Base-by-base conservation (phyloP, 2,113 vertebrate genomes). In the Phalacrocorax aristotelis region DNA sequence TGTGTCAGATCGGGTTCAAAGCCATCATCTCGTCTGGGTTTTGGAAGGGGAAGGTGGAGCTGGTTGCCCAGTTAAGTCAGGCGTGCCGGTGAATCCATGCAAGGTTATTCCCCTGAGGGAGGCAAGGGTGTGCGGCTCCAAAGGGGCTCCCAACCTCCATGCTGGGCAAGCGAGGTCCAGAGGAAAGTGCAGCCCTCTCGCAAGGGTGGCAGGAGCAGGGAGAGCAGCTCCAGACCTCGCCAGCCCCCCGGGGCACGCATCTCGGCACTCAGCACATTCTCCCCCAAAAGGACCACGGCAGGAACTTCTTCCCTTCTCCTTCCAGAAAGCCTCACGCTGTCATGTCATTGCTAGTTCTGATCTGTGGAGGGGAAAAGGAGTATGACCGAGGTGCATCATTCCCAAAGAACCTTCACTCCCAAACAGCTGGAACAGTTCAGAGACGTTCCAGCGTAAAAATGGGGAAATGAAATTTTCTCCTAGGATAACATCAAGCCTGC, bases 381-480 rank as follows among this genome's bases (percentile, higher is more conserved):
- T 8, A 30, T 32, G 72, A 2, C 60, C 38, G 89, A 93, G 66
- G 77, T 36, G 30, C 75, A 44, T 6, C 84, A 62, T 90, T 93
- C 93, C 93, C 74, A 52, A 76, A 89, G 44, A 92, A 19, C 70
- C 44, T 54, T 60, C 68, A 2, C 32, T 87, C 78, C 75, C 52
- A 20, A 40, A 23, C 91, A 95, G 94, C 89, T 86, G 93, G 75
- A 83, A 64, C 72, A 91, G 94, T 94, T 95, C 94, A 81, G 91
- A 54, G 64, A 13, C 2, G 15, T 55, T 83, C 68, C 89, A 75
- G 90, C 1, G 4, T 36, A 30, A 78, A 77, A 87, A 69, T 4
- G 58, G 95, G 92, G 90, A 93, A 91, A 91, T 49, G 62, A 17
- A 57, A 77, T 95, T 87, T 96, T 83, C 96, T 91, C 75, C 75